Base-by-base conservation (phyloP, 2,888 invertebrate genomes). In the Diarsia rubi region DNA sequence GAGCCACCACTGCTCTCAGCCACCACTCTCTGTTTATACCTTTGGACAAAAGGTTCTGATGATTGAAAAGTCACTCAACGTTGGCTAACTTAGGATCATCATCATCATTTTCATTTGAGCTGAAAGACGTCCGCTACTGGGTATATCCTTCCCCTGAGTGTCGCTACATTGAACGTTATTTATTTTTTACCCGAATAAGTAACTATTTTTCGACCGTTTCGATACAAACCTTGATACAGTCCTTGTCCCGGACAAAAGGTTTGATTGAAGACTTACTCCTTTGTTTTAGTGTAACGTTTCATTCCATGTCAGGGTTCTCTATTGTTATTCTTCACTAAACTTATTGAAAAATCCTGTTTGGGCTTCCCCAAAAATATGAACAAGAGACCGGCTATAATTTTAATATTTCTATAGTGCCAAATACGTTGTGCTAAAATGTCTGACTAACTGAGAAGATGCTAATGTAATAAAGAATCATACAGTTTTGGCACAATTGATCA, bases 391-490 rank as follows among this genome's bases (percentile, higher is more conserved):
- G 49, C 44, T 24, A 42, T 62, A 54, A 66, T 62, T 67, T 4
- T 2, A 60, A 19, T 63, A 59, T 65, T 54, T 67, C 19, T 12
- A 8, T 54, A 47, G 12, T 59, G 12, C 66, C 44, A 44, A 79
- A 66, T 57, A 68, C 6, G 42, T 42, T n/a, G 64, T 70, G 83
- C 63, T 70, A 82, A 79, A 75, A 69, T 16, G 16, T 62, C 16
- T 52, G 64, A 57, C 24, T 27, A 57, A 77, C 59, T 24, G 21
- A n/a, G 63, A 62, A 52, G 3, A 27, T 59, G 66, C 45, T 83
- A 79, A 81, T 69, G 4, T 14, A 79, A 64, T 60, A 42, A 52
- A 66, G 16, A 44, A 63, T 12, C 12, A 19, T 63, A 42, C 59
- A 8, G 2, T 72, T 79, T 65, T 83, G 47, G 31, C 19, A 27